These are phyloP conservation scores for Tetraodon nigroviridis DNA, from an alignment of 2,113 vertebrate genomes.

Conservation along the genomic window DNA sequence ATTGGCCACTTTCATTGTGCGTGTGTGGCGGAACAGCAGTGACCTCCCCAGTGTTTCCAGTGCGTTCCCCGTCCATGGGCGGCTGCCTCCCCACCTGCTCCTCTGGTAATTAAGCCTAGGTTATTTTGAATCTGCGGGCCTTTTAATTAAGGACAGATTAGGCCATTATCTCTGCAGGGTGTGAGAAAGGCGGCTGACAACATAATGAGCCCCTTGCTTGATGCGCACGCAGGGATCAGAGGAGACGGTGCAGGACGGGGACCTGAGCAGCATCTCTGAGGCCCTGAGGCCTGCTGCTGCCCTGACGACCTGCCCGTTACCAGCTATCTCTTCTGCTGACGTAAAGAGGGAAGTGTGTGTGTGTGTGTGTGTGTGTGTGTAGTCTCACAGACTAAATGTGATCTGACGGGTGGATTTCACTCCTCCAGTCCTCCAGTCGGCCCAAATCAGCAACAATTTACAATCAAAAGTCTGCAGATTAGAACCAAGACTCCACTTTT, in stretches of 20 bases:
- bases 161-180: conserved; percentile 56
- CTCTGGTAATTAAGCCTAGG: conserved; percentile 30
- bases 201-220: conserved; percentile 45
- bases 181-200: conserved; percentile 42
- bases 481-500: conserved; percentile 39
- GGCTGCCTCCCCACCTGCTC: conserved; percentile 18
- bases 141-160: conserved; percentile 59
- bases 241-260: conserved; percentile 7
- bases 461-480: conserved; percentile 39
- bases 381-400: not conserved
- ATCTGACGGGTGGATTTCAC: not conserved
- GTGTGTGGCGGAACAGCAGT: not conserved
- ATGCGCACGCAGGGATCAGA: conserved; percentile 6
- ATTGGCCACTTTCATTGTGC: no score
- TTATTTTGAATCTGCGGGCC: conserved; percentile 53
- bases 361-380: no score
- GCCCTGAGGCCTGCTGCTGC: not conserved
- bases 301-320: not conserved
- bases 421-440: not conserved
- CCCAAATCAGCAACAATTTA: conserved; percentile 55
- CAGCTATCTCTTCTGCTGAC: no score
- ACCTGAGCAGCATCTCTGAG: not conserved
- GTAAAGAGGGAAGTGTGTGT: no score
- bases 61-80: not conserved
- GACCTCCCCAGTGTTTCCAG: no score